Percentiles rank a stretch among this genome's conserved stretches.
These are phyloP conservation scores for Slavum lentiscoides DNA, from an alignment of 2,888 invertebrate genomes.

Conservation along the genomic window DNA sequence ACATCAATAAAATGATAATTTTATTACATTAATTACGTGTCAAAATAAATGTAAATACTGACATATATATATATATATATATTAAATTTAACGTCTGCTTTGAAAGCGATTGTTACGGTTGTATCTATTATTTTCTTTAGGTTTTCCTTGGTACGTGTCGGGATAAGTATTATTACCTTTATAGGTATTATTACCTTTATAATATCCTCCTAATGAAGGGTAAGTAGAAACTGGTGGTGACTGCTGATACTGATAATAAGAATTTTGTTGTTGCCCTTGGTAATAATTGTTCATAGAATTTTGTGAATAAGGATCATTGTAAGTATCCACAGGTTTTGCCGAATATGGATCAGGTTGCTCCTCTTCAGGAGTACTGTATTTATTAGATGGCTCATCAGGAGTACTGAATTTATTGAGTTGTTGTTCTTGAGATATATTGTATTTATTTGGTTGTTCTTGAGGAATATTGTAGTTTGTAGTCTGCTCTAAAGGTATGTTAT, in stretches of 20 bases:
- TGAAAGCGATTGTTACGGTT: conserved; percentile 37
- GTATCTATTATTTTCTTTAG: conserved; percentile 38
- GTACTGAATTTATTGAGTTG: background rate
- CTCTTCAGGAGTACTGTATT: background rate
- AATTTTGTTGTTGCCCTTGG: conserved; percentile 10
- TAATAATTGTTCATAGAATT: conserved; percentile 29
- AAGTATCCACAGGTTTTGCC: conserved; percentile 17
- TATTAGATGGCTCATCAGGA: background rate
- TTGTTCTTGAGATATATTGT: background rate
- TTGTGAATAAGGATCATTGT: conserved; percentile 44
- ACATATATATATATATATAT: background rate
- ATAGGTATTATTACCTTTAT: conserved; percentile 18
- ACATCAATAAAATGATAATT: background rate
- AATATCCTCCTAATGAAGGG: background rate
- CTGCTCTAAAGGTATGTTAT: background rate
- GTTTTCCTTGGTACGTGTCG: conserved; percentile 17
- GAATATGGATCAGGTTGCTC: conserved; percentile 39
- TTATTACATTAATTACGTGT: background rate
- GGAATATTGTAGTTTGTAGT: conserved; percentile 2
- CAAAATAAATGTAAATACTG: background rate
- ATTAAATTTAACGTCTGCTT: conserved; percentile 26
- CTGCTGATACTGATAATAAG: conserved; percentile 32
- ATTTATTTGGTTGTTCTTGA: background rate
- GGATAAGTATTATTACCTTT: conserved; percentile 30
- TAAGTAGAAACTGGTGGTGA: background rate